phyloP scores from a whole-genome alignment of 1,140 invertebrate genomes.

The Chironomus striatipennis region DNA sequence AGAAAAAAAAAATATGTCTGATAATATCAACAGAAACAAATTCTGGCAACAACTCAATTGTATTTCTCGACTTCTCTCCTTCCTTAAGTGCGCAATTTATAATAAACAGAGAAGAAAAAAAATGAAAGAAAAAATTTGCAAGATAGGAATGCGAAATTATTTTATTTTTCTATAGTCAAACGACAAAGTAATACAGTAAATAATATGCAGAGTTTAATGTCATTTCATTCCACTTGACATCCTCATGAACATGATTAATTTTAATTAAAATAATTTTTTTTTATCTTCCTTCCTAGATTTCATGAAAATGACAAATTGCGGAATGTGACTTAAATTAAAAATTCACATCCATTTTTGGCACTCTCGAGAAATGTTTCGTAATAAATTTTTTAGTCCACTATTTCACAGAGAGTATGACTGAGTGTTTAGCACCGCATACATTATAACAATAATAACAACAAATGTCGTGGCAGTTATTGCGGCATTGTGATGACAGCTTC shows the following conservation, averaged over 20 bases:
- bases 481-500: constrained; percentile 1
- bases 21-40: not conserved
- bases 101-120: not conserved
- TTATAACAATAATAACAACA: constrained; percentile 2
- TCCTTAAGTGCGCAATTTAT: constrained; percentile 1
- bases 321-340: constrained; percentile 11
- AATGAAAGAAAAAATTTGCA: not conserved
- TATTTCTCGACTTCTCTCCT: not conserved
- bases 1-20: not conserved
- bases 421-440: not conserved
- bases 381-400: not conserved
- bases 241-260: not conserved
- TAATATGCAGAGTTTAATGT: not conserved
- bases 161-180: not conserved
- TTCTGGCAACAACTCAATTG: constrained; percentile 17
- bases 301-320: constrained; percentile 3
- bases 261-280: constrained; percentile 15
- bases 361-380: not conserved
- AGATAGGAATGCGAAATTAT: not conserved
- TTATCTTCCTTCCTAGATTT: not conserved
- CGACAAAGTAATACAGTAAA: not conserved
- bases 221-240: not conserved
- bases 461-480: not conserved
- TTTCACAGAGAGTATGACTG: not conserved
- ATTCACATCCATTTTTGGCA: constrained; percentile 12